Evolutionary conservation across 2,888 invertebrate species (phyloP).

Genomic region (Protula sp.): DNA sequence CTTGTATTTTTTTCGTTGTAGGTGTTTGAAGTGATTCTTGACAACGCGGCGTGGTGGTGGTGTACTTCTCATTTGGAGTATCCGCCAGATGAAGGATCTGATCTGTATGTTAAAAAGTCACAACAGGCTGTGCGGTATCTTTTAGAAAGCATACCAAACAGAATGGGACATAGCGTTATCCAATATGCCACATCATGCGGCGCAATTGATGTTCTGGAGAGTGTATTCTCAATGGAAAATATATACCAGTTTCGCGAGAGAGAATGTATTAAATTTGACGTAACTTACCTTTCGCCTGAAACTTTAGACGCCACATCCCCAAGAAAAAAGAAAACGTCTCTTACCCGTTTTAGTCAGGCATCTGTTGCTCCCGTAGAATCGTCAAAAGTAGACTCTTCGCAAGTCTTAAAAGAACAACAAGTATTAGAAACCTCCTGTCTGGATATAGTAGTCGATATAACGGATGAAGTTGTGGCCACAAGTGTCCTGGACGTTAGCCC

Average conservation of each 20-base stretch:
- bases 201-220: constrained; percentile 32
- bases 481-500: constrained; percentile 41
- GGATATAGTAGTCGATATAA: constrained; percentile 35
- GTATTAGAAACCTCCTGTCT: constrained; percentile 36
- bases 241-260: constrained; percentile 30
- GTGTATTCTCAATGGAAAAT: constrained; percentile 33
- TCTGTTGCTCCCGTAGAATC: too few species aligned
- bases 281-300: constrained; percentile 29
- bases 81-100: constrained; percentile 30
- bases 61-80: constrained; percentile 30
- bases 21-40: constrained; percentile 13
- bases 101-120: constrained; percentile 18
- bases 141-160: constrained; percentile 32
- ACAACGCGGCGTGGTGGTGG: constrained; percentile 35
- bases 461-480: constrained; percentile 31
- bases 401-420: neutral
- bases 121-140: constrained; percentile 32
- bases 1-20: too few species aligned
- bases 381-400: too few species aligned
- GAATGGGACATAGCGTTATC: constrained; percentile 33
- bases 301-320: constrained; percentile 1
- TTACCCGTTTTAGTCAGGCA: too few species aligned
- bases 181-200: constrained; percentile 34
- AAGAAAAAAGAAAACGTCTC: neutral
- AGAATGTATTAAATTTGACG: constrained; percentile 29